phyloP scores from a whole-genome alignment of 2,888 invertebrate species.

The Empis livida region DNA sequence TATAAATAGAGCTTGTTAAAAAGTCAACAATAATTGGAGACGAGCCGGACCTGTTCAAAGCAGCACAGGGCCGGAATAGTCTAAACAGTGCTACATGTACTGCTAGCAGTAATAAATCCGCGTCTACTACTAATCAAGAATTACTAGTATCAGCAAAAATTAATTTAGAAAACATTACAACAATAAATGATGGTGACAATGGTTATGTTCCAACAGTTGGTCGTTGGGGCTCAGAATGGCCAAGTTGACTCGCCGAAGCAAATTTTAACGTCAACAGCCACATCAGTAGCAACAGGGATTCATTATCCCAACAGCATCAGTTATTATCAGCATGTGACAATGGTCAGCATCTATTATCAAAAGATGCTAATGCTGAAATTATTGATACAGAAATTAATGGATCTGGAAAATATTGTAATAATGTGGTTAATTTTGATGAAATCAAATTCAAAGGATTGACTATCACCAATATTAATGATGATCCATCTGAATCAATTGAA shows the following conservation, averaged over 20 bases:
- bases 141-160: constrained; percentile 29
- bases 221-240: constrained; percentile 90
- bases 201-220: constrained; percentile 67
- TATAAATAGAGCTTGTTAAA: constrained; percentile 61
- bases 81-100: constrained; percentile 32
- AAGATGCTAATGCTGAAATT: too few relatives aligned
- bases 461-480: constrained; percentile 26
- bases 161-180: constrained; percentile 31
- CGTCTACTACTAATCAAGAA: constrained; percentile 20
- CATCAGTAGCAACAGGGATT: constrained; percentile 30
- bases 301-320: constrained; percentile 22
- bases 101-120: constrained; percentile 19
- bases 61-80: constrained; percentile 42
- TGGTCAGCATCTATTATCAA: too few relatives aligned
- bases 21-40: constrained; percentile 47
- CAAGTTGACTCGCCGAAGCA: constrained; percentile 86
- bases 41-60: constrained; percentile 49
- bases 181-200: constrained; percentile 41
- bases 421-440: not conserved
- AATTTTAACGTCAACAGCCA: constrained; percentile 35
- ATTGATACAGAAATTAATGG: not conserved
- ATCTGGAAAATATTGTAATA: not conserved
- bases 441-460: constrained; percentile 12
- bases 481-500: not conserved
- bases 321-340: not conserved